Base-by-base conservation (phyloP, 2,888 invertebrate genomes). In the Perizoma affinitatum region DNA sequence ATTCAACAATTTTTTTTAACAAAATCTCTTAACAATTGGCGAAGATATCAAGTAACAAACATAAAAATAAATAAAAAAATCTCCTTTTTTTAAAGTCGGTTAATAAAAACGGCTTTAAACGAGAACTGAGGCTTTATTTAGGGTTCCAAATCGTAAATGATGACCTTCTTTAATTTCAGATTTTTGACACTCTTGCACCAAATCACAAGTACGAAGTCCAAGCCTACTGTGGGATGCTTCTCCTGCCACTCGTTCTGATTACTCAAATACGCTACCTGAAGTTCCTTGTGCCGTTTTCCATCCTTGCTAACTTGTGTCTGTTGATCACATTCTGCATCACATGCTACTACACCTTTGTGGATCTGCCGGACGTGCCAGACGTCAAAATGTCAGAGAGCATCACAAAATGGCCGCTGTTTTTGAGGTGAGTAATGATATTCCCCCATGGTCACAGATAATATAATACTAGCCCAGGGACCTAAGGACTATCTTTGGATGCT, bases 271-370 rank as follows among this genome's bases (percentile, higher is more conserved):
- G 97, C 47, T 94, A 96, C 74, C 92, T 98, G 0, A 96, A 96
- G 81, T 95, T 95, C 74, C 88, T 99, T 45, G 97, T 98, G 4
- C 97, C 98, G 0, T 97, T 98, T 82, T 98, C 98, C 0, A 90
- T 96, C 58, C 79, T 97, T 22, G 98, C 98, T 35, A 98, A 98
- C 80, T 53, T 96, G 0, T 95, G 96, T 56, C 95, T 98, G 75
- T 85, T 96, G 0, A 78, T 94, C 1, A 96, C 97, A 0, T 95
- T 98, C 69, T 92, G 91, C 9, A 95, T 98, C 55, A 97, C 97
- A 0, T 94, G 97, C 61, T 96, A 96, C 80, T 98, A 96, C 79
- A 94, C 97, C 72, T 95, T 98, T 72, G 91, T 88, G 42, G 84
- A 84, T 45, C 82, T 88, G 47, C 79, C 91, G 0, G 76, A 84